phyloP scores from a whole-genome alignment of 2,113 vertebrate genomes.

The Leucoraja erinaceus region DNA sequence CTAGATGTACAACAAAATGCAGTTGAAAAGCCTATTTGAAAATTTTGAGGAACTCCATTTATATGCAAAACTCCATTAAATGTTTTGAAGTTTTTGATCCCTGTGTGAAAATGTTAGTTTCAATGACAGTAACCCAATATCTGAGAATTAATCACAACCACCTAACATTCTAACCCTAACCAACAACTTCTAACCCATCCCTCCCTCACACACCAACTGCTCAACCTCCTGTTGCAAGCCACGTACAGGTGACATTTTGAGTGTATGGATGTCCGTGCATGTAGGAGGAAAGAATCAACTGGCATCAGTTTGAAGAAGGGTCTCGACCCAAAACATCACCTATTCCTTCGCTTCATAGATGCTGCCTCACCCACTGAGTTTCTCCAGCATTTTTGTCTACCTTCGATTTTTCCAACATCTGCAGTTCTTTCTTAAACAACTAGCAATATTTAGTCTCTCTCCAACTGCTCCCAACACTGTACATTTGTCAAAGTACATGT shows the following conservation, averaged over 20 bases:
- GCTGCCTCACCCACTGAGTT: too few relatives aligned
- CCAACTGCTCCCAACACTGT: background rate
- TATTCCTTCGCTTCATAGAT: too few relatives aligned
- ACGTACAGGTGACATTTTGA: background rate
- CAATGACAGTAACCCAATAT: background rate
- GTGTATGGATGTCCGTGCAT: background rate
- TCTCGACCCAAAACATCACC: too few relatives aligned
- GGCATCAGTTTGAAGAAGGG: too few relatives aligned
- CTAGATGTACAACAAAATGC: background rate
- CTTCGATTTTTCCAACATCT: too few relatives aligned
- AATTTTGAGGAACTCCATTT: background rate
- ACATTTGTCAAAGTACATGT: background rate
- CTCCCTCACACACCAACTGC: too few relatives aligned
- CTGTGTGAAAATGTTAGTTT: background rate
- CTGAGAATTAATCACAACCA: background rate
- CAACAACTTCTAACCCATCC: too few relatives aligned
- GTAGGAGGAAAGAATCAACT: background rate
- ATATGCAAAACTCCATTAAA: background rate
- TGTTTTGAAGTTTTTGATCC: background rate
- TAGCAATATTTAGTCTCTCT: background rate
- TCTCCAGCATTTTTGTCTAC: too few relatives aligned
- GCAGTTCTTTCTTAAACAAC: background rate
- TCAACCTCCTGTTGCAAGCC: too few relatives aligned
- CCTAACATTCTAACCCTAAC: background rate
- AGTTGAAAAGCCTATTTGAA: background rate